Base-by-base conservation (phyloP, 2,888 invertebrate genomes). In the Pinctada fucata region DNA sequence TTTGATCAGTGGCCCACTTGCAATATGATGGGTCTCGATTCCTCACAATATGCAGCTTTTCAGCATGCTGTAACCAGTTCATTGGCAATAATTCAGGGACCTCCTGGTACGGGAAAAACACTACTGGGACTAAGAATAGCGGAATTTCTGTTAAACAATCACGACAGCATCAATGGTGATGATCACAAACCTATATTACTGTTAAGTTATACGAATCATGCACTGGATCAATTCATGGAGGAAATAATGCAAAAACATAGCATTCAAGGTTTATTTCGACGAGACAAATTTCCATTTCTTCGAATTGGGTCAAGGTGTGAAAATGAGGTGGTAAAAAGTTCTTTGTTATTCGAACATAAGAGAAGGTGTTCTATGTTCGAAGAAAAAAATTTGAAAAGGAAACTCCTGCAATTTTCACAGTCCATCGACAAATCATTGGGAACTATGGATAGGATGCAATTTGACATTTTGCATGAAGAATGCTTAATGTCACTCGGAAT, bases 91-190 rank as follows among this genome's bases (percentile, higher is more conserved):
- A 91, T 92, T 47, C 91, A 92, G 84, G 92, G 97, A 0, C 97
- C 97, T 0, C 97, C 97, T 0, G 97, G 97, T 2, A 97, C 97
- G 0, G 97, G 97, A 0, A 97, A 97, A 93, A 97, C 97, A 0
- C 96, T 94, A 90, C 91, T 97, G 80, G 97, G 97, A 0, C 93
- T 96, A 52, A 95, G 96, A 94, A 94, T 97, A 47, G 95, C 95
- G 0, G 74, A 90, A 52, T 76, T 94, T 0, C 89, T 97, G 49
- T 90, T 96, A 1, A 90, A 94, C 74, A 96, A 96, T 90, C n/a
- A n/a, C n/a, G n/a, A n/a, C n/a, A 45, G 70, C 2, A 50, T 13
- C n/a, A 13, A 65, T 45, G 52, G 78, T 4, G 68, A 73, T 47
- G 69, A 78, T 50, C 58, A 64, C 4, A 73, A n/a, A 49, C 91